These are phyloP conservation scores for Acanthoscelides obtectus DNA, from an alignment of 2,888 invertebrate genomes.

Conservation along the genomic window DNA sequence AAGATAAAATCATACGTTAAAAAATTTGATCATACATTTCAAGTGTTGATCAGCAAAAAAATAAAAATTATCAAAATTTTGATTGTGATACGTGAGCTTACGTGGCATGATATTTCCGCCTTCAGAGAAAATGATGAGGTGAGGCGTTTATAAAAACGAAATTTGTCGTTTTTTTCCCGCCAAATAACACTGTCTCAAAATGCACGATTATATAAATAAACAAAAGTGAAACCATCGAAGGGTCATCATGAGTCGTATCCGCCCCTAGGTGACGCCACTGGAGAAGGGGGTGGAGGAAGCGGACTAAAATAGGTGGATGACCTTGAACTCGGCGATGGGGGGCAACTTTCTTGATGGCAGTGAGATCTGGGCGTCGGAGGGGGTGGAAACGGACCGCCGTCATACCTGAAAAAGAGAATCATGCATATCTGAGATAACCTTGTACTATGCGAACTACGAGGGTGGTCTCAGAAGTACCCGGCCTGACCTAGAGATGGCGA, in stretches of 20 bases:
- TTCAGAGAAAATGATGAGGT: no score
- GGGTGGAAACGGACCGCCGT: constrained; percentile 68
- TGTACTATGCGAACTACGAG: no score
- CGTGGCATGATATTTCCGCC: no score
- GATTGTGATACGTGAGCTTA: no score
- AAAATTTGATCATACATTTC: no score
- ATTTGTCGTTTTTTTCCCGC: background rate
- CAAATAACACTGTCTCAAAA: background rate
- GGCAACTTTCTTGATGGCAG: constrained; percentile 68
- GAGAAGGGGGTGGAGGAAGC: constrained; percentile 81
- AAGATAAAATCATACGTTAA: no score
- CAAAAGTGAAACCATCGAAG: background rate
- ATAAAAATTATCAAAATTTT: no score
- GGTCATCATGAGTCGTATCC: constrained; percentile 43
- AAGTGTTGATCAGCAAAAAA: no score
- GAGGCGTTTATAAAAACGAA: background rate
- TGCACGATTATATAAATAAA: background rate
- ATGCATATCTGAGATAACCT: no score
- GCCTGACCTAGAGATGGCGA: no score
- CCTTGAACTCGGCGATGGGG: constrained; percentile 65
- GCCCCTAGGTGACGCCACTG: constrained; percentile 58
- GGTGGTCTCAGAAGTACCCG: no score
- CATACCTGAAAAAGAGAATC: constrained; percentile 51
- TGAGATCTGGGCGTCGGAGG: constrained; percentile 73
- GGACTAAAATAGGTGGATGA: constrained; percentile 78